Evolutionary conservation across 1,140 invertebrate genomes (phyloP).

Genomic region (Cydia strobilella): DNA sequence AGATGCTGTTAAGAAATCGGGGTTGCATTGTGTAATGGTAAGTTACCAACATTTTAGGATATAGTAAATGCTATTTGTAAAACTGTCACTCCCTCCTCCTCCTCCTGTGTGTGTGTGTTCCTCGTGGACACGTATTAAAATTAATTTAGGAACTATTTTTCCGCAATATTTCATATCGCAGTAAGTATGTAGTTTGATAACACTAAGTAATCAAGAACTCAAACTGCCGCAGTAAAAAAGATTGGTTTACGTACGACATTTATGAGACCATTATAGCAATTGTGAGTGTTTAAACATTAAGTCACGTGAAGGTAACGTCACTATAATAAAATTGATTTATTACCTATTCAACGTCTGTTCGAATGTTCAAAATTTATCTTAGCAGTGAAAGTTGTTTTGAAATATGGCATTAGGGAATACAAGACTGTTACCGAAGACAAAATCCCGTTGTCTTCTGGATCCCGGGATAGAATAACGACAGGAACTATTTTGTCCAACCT

Average conservation of each 20-base stretch:
- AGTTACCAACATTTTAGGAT: neutral
- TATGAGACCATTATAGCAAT: conserved; percentile 2
- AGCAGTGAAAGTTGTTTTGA: neutral
- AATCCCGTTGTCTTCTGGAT: too few species aligned
- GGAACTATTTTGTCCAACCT: too few species aligned
- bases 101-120: too few species aligned
- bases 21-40: conserved; percentile 20
- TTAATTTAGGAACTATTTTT: too few species aligned
- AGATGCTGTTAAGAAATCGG: conserved; percentile 19
- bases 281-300: neutral
- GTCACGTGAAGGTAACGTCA: conserved; percentile 7
- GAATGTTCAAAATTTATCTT: neutral
- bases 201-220: neutral
- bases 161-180: too few species aligned
- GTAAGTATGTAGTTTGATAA: neutral
- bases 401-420: neutral
- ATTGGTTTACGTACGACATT: neutral
- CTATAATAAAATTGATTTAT: conserved; percentile 13
- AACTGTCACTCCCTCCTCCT: too few species aligned
- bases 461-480: too few species aligned
- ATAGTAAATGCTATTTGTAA: too few species aligned
- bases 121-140: too few species aligned
- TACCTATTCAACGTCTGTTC: neutral
- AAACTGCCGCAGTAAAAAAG: neutral
- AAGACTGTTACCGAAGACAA: too few species aligned